These are phyloP conservation scores for Arothron firmamentum DNA, from an alignment of 2,113 vertebrate genomes.

Conservation along the genomic window DNA sequence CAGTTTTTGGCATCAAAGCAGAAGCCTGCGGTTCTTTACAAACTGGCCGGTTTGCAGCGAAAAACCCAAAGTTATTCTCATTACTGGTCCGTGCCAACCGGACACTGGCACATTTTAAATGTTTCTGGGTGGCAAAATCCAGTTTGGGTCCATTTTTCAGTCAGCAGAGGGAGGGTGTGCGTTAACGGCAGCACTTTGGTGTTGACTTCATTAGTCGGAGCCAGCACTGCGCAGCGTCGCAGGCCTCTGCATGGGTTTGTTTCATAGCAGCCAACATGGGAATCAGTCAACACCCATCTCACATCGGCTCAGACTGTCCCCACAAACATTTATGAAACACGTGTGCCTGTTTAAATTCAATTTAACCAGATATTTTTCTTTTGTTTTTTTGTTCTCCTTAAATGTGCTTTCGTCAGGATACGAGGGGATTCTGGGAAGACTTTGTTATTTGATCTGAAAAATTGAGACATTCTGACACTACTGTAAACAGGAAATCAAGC, in stretches of 20 bases:
- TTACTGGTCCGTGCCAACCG: conserved; percentile 24
- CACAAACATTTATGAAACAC: too few relatives aligned
- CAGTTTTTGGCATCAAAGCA: conserved; percentile 23
- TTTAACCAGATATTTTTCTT: too few relatives aligned
- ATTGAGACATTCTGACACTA: too few relatives aligned
- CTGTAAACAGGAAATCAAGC: too few relatives aligned
- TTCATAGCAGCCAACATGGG: neutral
- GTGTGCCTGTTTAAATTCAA: too few relatives aligned
- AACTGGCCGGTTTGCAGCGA: conserved; percentile 22
- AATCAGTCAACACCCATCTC: too few relatives aligned
- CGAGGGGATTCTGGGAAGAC: too few relatives aligned
- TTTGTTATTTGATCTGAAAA: too few relatives aligned
- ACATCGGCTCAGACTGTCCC: too few relatives aligned
- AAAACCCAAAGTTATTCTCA: neutral
- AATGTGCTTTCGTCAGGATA: too few relatives aligned
- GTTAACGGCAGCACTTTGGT: conserved; percentile 10
- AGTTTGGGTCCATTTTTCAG: conserved; percentile 34
- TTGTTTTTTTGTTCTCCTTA: too few relatives aligned
- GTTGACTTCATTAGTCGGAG: conserved; percentile 23
- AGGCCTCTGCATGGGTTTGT: neutral
- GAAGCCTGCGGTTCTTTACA: conserved; percentile 32
- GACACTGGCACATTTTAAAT: conserved; percentile 25
- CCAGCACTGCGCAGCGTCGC: too few relatives aligned
- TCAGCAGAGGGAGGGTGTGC: conserved; percentile 11
- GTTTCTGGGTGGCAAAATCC: conserved; percentile 31